A percentile compares a stretch with the other conserved stretches of the same genome.
Conservation (phyloP, 2,888 invertebrate species). For the Magallana nippona region DNA sequence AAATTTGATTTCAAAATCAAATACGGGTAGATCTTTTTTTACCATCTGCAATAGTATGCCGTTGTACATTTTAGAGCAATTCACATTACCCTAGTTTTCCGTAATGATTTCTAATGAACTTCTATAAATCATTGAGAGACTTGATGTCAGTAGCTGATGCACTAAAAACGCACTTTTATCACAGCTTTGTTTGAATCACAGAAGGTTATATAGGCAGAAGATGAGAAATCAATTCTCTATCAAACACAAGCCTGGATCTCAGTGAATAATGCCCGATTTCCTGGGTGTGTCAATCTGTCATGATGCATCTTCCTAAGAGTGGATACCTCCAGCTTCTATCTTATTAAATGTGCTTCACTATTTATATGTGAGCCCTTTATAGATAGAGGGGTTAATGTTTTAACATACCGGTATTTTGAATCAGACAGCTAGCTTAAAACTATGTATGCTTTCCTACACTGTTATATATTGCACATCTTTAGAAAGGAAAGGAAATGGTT, state of each 20-base stretch:
- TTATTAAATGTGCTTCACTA: too few relatives aligned
- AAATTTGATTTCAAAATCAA: too few relatives aligned
- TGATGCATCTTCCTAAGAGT: too few relatives aligned
- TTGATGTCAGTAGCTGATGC: neutral
- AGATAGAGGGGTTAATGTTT: too few relatives aligned
- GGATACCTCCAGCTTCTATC: too few relatives aligned
- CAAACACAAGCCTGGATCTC: neutral
- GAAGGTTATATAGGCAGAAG: neutral
- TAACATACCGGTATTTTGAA: too few relatives aligned
- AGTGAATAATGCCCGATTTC: neutral
- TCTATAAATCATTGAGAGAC: slow-evolving; percentile 6
- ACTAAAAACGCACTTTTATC: slow-evolving; percentile 8
- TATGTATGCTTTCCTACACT: too few relatives aligned
- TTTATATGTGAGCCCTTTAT: too few relatives aligned
- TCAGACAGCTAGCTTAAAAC: too few relatives aligned
- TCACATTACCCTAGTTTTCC: neutral
- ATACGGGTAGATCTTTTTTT: too few relatives aligned
- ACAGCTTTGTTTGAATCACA: neutral
- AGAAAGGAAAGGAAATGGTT: too few relatives aligned
- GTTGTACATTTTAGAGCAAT: neutral
- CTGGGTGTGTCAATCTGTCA: neutral
- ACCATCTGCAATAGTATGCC: neutral
- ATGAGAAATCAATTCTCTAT: slow-evolving; percentile 16
- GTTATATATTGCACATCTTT: too few relatives aligned
- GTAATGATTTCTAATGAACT: neutral